Evolutionary conservation across 1,140 invertebrate genomes (phyloP).

Genomic region (Trigoniulus corallinus): DNA sequence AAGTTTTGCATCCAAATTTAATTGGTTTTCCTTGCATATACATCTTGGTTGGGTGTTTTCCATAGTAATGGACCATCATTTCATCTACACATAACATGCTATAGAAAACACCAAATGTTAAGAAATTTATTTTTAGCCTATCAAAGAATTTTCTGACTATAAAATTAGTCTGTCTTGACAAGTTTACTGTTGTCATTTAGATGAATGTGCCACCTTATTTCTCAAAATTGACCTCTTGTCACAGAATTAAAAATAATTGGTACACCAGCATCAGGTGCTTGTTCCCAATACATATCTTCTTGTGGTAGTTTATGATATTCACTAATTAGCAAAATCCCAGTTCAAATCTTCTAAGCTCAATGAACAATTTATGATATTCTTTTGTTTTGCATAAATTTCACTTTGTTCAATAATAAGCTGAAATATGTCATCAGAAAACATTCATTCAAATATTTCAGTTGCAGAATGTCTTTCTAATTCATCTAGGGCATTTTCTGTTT

Average conservation of each 20-base stretch:
- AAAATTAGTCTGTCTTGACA: slow-evolving; percentile 18
- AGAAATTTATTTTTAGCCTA: slow-evolving; percentile 18
- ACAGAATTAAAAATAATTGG: slow-evolving; percentile 11
- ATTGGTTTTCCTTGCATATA: too few species aligned
- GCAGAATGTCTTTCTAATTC: too few species aligned
- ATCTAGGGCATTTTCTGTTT: too few species aligned
- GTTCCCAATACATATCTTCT: slow-evolving; percentile 2
- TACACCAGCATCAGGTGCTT: too few species aligned
- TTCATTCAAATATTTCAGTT: too few species aligned
- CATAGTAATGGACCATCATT: too few species aligned
- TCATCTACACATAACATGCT: too few species aligned
- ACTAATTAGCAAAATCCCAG: slow-evolving; percentile 3
- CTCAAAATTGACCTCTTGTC: slow-evolving; percentile 13
- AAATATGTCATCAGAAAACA: background rate
- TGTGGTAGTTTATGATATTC: background rate
- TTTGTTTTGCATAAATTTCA: background rate
- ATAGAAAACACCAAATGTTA: slow-evolving; percentile 10
- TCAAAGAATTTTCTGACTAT: slow-evolving; percentile 15
- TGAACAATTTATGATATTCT: background rate
- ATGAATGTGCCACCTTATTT: slow-evolving; percentile 15
- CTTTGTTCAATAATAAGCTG: background rate
- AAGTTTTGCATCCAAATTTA: too few species aligned
- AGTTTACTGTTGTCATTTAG: too few species aligned
- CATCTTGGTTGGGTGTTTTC: too few species aligned
- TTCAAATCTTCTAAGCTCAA: background rate